Conservation (phyloP, 2,113 vertebrate species). For the Theristicus caerulescens region DNA sequence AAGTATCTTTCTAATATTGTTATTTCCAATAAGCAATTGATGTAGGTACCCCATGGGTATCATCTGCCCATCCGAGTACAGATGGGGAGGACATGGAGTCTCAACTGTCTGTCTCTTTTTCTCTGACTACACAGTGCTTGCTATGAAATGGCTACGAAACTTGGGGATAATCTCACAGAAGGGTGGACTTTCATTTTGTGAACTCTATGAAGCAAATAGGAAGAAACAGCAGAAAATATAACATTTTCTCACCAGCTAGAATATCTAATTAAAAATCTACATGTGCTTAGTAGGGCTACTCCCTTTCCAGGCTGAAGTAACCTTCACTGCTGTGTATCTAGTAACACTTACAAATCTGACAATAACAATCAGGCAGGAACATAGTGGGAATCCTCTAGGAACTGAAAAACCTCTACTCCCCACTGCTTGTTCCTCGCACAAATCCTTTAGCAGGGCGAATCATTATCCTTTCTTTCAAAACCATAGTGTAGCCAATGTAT, state of each 20-base stretch:
- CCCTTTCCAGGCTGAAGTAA: background rate
- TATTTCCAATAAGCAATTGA: background rate
- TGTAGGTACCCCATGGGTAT: background rate
- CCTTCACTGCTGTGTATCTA: background rate
- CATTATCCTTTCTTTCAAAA: constrained; percentile 44
- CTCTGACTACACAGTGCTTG: background rate
- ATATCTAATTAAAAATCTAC: background rate
- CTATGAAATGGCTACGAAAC: background rate
- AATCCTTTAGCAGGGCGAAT: constrained; percentile 32
- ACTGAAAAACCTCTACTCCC: constrained; percentile 20
- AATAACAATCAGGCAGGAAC: constrained; percentile 20
- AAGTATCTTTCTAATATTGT: background rate
- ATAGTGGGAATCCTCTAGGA: constrained; percentile 36
- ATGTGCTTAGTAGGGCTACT: background rate
- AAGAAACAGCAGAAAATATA: background rate
- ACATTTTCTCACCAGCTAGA: background rate
- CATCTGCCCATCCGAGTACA: background rate
- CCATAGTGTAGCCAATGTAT: background rate
- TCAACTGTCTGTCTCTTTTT: background rate
- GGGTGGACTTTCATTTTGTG: background rate
- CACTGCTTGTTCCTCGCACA: background rate
- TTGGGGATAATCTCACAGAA: background rate
- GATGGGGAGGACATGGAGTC: background rate
- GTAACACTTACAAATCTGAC: background rate
- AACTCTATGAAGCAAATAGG: background rate